These are phyloP conservation scores for Plagiodera versicolora DNA, from an alignment of 2,888 invertebrate species.

Conservation along the genomic window DNA sequence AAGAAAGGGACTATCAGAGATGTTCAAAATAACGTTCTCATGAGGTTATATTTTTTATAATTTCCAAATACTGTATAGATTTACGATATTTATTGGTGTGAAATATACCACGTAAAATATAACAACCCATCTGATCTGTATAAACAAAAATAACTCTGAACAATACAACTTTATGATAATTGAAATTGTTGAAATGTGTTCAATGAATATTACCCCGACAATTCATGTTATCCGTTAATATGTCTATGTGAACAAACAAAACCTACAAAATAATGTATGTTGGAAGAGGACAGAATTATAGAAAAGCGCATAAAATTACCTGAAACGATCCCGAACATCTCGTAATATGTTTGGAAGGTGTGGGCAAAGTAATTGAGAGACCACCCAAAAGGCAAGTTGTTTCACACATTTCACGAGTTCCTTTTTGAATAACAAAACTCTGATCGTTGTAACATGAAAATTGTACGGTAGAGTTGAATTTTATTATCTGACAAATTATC, in stretches of 20 bases:
- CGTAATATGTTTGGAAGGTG: slow-evolving; percentile 27
- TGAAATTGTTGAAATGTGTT: no score
- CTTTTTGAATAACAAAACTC: slow-evolving; percentile 20
- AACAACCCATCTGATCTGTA: no score
- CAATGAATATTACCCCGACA: no score
- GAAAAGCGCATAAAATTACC: slow-evolving; percentile 28
- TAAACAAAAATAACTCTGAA: no score
- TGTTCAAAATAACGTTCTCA: no score
- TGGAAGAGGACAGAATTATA: slow-evolving; percentile 17
- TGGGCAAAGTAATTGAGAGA: slow-evolving; percentile 24
- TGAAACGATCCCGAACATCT: slow-evolving; percentile 22
- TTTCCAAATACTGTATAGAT: no score
- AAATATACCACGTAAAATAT: no score
- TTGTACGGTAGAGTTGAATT: slow-evolving; percentile 3
- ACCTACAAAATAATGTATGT: slow-evolving; percentile 3
- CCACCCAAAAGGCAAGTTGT: slow-evolving; percentile 26
- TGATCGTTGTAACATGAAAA: slow-evolving; percentile 8
- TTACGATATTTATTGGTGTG: no score
- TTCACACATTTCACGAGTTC: slow-evolving; percentile 20
- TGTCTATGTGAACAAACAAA: not conserved
- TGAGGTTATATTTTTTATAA: no score
- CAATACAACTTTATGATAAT: no score
- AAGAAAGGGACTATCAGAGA: no score
- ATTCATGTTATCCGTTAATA: no score
- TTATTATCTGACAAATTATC: slow-evolving; percentile 4